Evolutionary conservation across 1,140 invertebrate species (phyloP), one percentile per base, ranked within the genome.

Genomic region (Helicorthomorpha holstii): DNA sequence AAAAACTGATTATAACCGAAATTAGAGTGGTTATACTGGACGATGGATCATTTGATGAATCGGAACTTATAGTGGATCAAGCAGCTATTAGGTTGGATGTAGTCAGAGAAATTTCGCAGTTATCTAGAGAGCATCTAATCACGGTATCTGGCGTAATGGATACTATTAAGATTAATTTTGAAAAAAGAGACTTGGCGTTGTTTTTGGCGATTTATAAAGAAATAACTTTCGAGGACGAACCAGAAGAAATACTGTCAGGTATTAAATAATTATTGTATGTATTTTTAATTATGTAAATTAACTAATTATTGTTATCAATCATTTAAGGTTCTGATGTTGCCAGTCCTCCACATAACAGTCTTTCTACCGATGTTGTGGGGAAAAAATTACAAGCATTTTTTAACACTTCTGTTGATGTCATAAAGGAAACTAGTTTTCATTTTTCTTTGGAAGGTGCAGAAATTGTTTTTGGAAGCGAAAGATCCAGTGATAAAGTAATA

Each of bases 351-450:
- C 61, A 60, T 38, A 47, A 53, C 14, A 59, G 59, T 25, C 59
- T 62, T 21, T 61, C 61, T 22, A 68, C 74, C 46, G 81, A 83
- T 55, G 69, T 73, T 1, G 73, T 75, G 41, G 77, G 83, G 0
- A 75, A 75, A 59, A 82, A 78, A 59, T 60, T 84, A 1, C 80
- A 84, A 66, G 80, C 77, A 1, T 85, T 85, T 60, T 78, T 85
- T 48, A 76, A 75, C 27, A 75, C 78, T 55, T 73, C 75, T 48
- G 78, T 81, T 60, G 73, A 72, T 50, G 75, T 79, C 49, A 66
- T 73, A 47, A 76, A 75, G 55, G 75, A 78, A 54, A 59, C 75
- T 1, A 68, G 63, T 49, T 66, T 67, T 50, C 78, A 77, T 55
- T 71, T 82, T 52, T 72, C 71, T 4, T 65, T 83, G 25, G 82